Base-by-base conservation (phyloP, 2,888 invertebrate genomes). In the Aphidoletes aphidimyza region DNA sequence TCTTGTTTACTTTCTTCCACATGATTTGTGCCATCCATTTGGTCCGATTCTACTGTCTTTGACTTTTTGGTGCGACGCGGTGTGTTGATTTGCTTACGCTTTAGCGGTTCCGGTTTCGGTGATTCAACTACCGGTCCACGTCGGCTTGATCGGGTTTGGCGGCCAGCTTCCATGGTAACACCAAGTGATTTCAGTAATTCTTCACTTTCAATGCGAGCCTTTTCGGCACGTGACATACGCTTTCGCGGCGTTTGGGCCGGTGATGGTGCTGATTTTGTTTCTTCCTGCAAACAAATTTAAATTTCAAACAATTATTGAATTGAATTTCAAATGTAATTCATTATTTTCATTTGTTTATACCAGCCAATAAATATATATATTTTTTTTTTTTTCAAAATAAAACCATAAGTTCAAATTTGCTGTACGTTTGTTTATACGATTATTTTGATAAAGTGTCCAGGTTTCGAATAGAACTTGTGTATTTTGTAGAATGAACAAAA, bases 191-290 rank as follows among this genome's bases (percentile, higher is more conserved):
- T 89, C 0, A 90, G 89, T 19, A 90, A 86, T 84, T 89, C 90
- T 85, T 89, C 90, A 81, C 90, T 90, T 87, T 90, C 90, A 17
- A 88, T 88, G 85, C 89, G 89, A 83, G 89, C 89, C n/a, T 89
- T 87, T 86, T 90, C 90, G 86, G 89, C 88, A 39, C 88, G 89
- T 9, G 90, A 88, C 85, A 88, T 87, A 1, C 90, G 88, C 37
- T 81, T 81, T 86, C 90, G 90, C 1, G 90, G 90, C 1, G 90
- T 89, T n/a, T n/a, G n/a, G n/a, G n/a, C n/a, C n/a, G n/a, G n/a
- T n/a, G n/a, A n/a, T n/a, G n/a, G n/a, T n/a, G n/a, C n/a, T 37
- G 22, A 1, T n/a, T 81, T 36, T n/a, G 81, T 17, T n/a, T 17
- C 19, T 37, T 81, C 37, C 37, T 81, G 14, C 22, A 54, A 47